A percentile compares a stretch with the other conserved stretches of the same genome.
Conservation (phyloP, 2,113 vertebrate species). For the Notothenia coriiceps region DNA sequence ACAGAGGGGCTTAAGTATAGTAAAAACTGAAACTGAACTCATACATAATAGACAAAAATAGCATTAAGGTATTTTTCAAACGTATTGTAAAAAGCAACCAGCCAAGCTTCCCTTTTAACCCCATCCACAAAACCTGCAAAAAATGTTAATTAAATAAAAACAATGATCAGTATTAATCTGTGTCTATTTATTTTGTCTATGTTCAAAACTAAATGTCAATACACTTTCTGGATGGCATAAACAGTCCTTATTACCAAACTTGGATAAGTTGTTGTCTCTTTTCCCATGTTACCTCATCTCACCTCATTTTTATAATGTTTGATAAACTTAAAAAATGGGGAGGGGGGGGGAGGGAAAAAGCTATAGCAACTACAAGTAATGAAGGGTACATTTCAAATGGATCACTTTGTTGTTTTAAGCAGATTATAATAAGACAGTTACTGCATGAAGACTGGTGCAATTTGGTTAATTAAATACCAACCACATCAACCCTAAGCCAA, state of each 20-base stretch:
- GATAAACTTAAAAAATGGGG: neutral
- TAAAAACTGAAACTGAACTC: neutral
- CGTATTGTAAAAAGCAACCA: neutral
- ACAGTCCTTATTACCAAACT: neutral
- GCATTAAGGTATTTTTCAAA: neutral
- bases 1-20: conserved; percentile 15
- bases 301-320: neutral
- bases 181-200: neutral
- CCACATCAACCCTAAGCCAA: neutral
- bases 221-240: neutral
- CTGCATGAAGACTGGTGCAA: neutral
- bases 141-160: neutral
- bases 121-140: conserved; percentile 19
- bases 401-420: conserved; percentile 1
- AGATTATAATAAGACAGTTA: neutral
- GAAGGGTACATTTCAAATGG: conserved; percentile 8
- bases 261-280: conserved; percentile 1
- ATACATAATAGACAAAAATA: neutral
- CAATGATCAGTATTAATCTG: neutral
- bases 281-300: neutral
- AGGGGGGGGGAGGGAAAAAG: neutral
- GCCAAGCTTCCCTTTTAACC: neutral
- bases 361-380: conserved; percentile 28
- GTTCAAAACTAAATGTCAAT: neutral
- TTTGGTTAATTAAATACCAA: conserved; percentile 7